Base-by-base conservation (phyloP, 2,888 invertebrate genomes). In the Aspidapion aeneum region DNA sequence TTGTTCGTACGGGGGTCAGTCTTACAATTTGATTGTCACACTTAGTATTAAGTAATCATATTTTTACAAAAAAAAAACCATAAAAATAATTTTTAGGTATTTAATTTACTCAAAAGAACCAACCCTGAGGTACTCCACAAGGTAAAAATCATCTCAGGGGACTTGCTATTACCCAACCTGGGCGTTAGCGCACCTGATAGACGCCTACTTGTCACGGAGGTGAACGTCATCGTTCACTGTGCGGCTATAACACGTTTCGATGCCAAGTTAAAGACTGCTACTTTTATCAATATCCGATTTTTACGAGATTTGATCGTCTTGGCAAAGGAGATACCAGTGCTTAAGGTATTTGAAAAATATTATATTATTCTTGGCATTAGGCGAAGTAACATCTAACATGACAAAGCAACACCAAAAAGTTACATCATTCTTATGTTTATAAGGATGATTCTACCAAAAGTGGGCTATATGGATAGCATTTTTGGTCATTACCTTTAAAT, bases 161-260 rank as follows among this genome's bases (percentile, higher is more conserved):
- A 87, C 72, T 82, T 83, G 65, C 76, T 79, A 18, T 70, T 78
- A 65, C 81, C 81, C 7, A 80, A 82, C 63, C 74, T 87, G 51
- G 86, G 86, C 49, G 73, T 87, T 58, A 80, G 78, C 58, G 72
- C 78, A 1, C 74, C 81, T 35, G 84, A 86, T 71, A 83, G 84
- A 68, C 74, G 79, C 52, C 72, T 76, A 18, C 70, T 86, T 20
- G 73, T 77, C 22, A 79, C 83, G 16, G 82, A 87, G 69, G 86
- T 89, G 21, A 78, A 82, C 57, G 79, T 89, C 52, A 86, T 92
- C 17, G 87, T 92, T 75, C 91, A 92, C 75, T 86, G 87, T 50
- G 91, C 90, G 1, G 91, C 90, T 0, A 90, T 89, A 1, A 87
- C 90, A 17, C 82, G 86, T 66, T 90, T 92, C 74, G 88, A 90